These are phyloP conservation scores for Caenorhabditis sp. DNA, from an alignment of 2,888 invertebrate species.

Conservation along the genomic window DNA sequence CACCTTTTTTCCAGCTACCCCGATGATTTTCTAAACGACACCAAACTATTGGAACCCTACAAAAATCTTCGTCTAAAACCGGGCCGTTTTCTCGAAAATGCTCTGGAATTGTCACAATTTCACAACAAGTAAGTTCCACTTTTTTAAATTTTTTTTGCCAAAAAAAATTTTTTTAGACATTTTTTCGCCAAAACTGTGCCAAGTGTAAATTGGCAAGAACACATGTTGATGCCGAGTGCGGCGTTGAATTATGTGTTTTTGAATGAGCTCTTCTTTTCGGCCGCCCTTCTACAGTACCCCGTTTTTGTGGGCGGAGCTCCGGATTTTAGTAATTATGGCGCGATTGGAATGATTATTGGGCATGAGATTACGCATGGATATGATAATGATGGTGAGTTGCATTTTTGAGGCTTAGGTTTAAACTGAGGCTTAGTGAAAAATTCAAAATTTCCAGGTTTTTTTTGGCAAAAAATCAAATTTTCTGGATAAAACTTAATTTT, in stretches of 20 bases:
- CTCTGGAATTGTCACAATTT: too few relatives aligned
- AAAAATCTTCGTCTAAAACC: constrained; percentile 52
- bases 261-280: constrained; percentile 63
- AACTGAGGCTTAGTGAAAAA: too few relatives aligned
- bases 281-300: constrained; percentile 64
- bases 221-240: constrained; percentile 49
- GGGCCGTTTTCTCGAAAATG: constrained; percentile 60
- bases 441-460: too few relatives aligned
- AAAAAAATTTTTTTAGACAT: constrained; percentile 28
- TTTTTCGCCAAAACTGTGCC: constrained; percentile 29
- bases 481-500: too few relatives aligned
- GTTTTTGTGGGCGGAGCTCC: constrained; percentile 61
- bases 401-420: too few relatives aligned
- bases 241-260: constrained; percentile 60
- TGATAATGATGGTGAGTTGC: constrained; percentile 77
- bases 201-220: too few relatives aligned
- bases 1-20: constrained; percentile 33
- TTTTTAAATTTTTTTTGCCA: constrained; percentile 42
- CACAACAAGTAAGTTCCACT: too few relatives aligned
- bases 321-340: constrained; percentile 57
- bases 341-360: constrained; percentile 67
- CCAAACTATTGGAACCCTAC: constrained; percentile 49
- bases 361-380: constrained; percentile 71
- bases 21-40: constrained; percentile 53
- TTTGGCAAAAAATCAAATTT: too few relatives aligned